Evolutionary conservation across 2,113 vertebrate genomes (phyloP).

Genomic region (Zapornia atra): DNA sequence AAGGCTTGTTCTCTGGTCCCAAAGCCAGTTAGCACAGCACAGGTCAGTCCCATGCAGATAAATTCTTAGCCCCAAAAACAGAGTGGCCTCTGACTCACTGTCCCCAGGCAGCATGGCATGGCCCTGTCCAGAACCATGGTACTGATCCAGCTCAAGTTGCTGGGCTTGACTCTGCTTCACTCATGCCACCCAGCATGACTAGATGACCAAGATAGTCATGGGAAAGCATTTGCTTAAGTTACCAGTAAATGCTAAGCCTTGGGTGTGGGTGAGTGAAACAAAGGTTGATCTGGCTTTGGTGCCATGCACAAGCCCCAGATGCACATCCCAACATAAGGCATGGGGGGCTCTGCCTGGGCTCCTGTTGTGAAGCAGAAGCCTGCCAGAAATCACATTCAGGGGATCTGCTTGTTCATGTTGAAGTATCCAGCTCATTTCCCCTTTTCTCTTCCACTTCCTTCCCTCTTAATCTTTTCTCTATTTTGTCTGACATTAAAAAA

Average conservation of each 20-base stretch:
- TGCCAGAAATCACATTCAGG: neutral
- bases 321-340: accelerated
- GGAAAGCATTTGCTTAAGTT: neutral
- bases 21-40: neutral
- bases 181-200: neutral
- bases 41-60: neutral
- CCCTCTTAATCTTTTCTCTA: neutral
- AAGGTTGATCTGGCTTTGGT: neutral
- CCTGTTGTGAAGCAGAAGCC: neutral
- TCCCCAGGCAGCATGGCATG: accelerated
- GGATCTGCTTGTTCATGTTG: neutral
- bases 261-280: neutral
- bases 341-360: accelerated
- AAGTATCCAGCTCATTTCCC: neutral
- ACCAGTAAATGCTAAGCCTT: neutral
- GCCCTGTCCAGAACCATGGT: neutral
- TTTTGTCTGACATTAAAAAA: neutral
- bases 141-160: neutral
- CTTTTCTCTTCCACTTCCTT: neutral
- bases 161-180: neutral
- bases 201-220: neutral
- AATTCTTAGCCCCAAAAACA: neutral
- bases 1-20: neutral
- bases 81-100: accelerated
- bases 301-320: neutral